These are phyloP conservation scores for Temnothorax unifasciatus DNA, from an alignment of 2,888 invertebrate genomes.

Conservation along the genomic window DNA sequence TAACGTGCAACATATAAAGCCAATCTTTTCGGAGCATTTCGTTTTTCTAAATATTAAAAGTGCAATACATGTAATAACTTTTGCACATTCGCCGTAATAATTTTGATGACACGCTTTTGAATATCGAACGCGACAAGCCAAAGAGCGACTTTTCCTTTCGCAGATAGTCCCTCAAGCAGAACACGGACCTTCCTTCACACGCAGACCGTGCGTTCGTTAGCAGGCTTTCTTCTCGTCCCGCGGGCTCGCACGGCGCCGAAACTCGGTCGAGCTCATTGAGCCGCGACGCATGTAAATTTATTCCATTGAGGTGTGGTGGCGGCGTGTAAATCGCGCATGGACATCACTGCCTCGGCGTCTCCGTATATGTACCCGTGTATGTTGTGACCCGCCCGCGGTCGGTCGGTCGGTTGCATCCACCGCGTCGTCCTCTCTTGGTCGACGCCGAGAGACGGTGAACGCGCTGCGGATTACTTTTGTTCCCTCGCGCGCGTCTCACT, in stretches of 20 bases:
- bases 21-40: neutral
- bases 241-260: constrained; percentile 51
- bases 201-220: constrained; percentile 14
- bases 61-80: neutral
- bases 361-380: constrained; percentile 76
- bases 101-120: neutral
- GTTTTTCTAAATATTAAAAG: too few relatives aligned
- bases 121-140: neutral
- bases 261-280: constrained; percentile 67
- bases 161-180: constrained; percentile 28
- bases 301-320: constrained; percentile 82
- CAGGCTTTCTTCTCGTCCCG: constrained; percentile 19
- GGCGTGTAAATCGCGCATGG: constrained; percentile 75
- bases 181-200: neutral
- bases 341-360: constrained; percentile 74
- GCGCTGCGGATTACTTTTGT: constrained; percentile 78
- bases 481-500: constrained; percentile 66
- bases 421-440: constrained; percentile 46
- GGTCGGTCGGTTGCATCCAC: constrained; percentile 58
- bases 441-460: neutral
- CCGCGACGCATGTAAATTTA: constrained; percentile 82
- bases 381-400: constrained; percentile 72
- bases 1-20: neutral
- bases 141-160: constrained; percentile 40
- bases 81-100: neutral